Conservation (phyloP, 2,797 vertebrate genomes). For the Silurus aristotelis region DNA sequence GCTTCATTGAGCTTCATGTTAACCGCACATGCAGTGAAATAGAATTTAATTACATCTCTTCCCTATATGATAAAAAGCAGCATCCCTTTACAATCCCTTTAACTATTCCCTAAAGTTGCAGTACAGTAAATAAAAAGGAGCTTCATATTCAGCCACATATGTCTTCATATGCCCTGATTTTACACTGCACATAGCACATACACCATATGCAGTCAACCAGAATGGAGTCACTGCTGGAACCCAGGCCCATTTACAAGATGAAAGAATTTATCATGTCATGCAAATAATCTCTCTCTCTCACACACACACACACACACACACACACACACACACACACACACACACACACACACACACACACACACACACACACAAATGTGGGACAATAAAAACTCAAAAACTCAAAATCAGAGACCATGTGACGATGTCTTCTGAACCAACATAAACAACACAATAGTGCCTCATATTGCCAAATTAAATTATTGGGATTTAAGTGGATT, state of each 20-base stretch:
- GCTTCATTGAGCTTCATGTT: slow-evolving; percentile 62
- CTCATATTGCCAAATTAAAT: too few relatives aligned
- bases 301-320: neutral
- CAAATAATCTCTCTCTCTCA: neutral
- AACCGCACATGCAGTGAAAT: neutral
- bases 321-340: neutral
- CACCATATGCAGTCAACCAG: neutral
- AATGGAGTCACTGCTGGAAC: slow-evolving; percentile 13
- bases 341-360: too few relatives aligned
- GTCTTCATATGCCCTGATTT: neutral
- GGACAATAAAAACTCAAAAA: neutral
- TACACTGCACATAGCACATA: neutral
- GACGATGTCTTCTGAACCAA: too few relatives aligned
- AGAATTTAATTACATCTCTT: neutral
- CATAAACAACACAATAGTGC: too few relatives aligned
- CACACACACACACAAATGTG: neutral
- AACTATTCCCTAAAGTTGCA: neutral
- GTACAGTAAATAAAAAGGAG: neutral
- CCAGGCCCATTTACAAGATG: slow-evolving; percentile 8
- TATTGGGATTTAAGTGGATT: too few relatives aligned
- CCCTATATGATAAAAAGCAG: too few relatives aligned
- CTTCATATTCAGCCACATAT: neutral
- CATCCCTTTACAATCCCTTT: neutral
- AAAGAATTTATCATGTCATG: slow-evolving; percentile 1
- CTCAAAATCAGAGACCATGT: too few relatives aligned